A percentile compares a stretch with the other conserved stretches of the same genome.
phyloP scores from a whole-genome alignment of 2,797 vertebrate genomes.

The Cyclopterus lumpus region DNA sequence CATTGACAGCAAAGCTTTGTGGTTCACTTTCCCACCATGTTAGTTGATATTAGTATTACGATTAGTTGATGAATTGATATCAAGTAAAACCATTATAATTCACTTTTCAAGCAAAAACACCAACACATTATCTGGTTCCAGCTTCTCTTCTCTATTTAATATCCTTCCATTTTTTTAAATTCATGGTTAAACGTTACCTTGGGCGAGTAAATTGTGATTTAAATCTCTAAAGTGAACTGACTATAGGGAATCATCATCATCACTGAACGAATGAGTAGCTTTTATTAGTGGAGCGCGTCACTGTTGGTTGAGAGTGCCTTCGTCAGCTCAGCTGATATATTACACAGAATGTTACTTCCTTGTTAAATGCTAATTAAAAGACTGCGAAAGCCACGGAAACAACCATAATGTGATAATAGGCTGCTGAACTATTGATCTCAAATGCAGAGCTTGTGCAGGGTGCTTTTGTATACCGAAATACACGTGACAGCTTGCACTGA shows the following conservation, averaged over 20 bases:
- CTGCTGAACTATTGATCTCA: not conserved
- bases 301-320: not conserved
- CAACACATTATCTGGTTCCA: not conserved
- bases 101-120: not conserved
- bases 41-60: not conserved
- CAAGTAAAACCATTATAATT: not conserved
- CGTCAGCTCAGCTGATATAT: not conserved
- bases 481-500: not conserved
- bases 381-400: not conserved
- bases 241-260: not conserved
- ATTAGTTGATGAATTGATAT: not conserved
- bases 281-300: not conserved
- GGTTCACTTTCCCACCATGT: not conserved
- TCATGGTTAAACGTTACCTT: not conserved
- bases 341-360: not conserved
- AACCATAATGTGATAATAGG: not conserved
- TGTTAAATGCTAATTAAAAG: not conserved
- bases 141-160: not conserved
- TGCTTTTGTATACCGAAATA: not conserved
- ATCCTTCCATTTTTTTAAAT: not conserved
- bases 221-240: not conserved
- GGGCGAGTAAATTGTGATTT: not conserved
- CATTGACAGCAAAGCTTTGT: not conserved
- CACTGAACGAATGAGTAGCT: not conserved
- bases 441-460: too few species aligned